Conservation (phyloP, 2,888 invertebrate species). For the Caradrina kadenii region DNA sequence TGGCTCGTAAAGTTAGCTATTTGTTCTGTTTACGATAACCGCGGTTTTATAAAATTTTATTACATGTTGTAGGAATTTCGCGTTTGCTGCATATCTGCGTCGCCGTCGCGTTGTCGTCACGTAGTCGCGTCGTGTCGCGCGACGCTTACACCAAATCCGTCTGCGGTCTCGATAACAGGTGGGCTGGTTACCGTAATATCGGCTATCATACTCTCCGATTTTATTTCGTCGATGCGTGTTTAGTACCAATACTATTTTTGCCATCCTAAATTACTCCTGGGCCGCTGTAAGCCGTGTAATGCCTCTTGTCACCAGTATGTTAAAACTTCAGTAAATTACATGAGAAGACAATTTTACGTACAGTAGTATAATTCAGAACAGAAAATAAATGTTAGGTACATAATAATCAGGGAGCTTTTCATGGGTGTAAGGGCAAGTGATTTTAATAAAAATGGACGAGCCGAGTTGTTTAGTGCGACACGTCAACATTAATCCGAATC, state of each 20-base stretch:
- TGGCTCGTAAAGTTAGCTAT: conserved; percentile 87
- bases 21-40: conserved; percentile 89
- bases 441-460: conserved; percentile 33
- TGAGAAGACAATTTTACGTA: conserved; percentile 10
- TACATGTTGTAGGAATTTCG: conserved; percentile 76
- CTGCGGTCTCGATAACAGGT: conserved; percentile 61
- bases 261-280: conserved; percentile 39
- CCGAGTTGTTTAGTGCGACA: conserved; percentile 28
- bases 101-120: conserved; percentile 62
- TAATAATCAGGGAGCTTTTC: conserved; percentile 31
- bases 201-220: conserved; percentile 41
- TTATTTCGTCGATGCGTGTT: conserved; percentile 27
- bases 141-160: conserved; percentile 44
- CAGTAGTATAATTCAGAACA: not conserved
- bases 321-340: conserved; percentile 28
- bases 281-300: conserved; percentile 39
- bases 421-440: conserved; percentile 35
- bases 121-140: conserved; percentile 46
- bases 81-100: conserved; percentile 67
- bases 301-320: conserved; percentile 31
- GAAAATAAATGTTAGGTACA: conserved; percentile 1
- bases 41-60: conserved; percentile 87
- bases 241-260: conserved; percentile 24
- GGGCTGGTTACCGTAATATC: conserved; percentile 42
- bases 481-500: conserved; percentile 36